These are phyloP conservation scores for Rhabditophanes sp. DNA, from an alignment of 2,888 invertebrate species.

Conservation along the genomic window DNA sequence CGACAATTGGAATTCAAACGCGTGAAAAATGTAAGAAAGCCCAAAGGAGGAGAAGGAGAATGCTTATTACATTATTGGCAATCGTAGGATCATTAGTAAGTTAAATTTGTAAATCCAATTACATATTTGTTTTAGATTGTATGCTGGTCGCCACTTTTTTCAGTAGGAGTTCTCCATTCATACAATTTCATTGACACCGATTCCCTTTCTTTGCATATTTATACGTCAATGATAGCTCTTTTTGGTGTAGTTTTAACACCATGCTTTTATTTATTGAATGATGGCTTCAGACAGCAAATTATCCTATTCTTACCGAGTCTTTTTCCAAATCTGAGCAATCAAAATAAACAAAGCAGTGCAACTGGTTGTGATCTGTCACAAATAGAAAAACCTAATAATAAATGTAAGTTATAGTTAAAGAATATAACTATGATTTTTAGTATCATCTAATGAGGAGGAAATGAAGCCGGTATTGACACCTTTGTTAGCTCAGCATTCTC, in stretches of 20 bases:
- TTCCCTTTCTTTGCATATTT: conserved; percentile 6
- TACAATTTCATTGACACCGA: conserved; percentile 7
- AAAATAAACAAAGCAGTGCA: no score
- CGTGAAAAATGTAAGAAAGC: conserved; percentile 10
- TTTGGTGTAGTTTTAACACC: conserved; percentile 7
- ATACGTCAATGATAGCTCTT: conserved; percentile 7
- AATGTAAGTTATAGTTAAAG: no score
- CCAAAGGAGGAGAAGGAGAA: conserved; percentile 9
- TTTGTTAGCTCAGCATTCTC: no score
- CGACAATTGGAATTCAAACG: conserved; percentile 15
- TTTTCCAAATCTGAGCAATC: no score
- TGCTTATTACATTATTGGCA: conserved; percentile 15
- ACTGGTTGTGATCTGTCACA: no score
- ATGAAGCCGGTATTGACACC: no score
- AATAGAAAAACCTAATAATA: no score
- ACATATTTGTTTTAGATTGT: conserved; percentile 9
- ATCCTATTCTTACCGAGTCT: conserved; percentile 5
- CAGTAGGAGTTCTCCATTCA: conserved; percentile 8
- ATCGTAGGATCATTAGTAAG: conserved; percentile 11
- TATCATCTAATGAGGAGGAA: no score
- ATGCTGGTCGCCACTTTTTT: conserved; percentile 19
- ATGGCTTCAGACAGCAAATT: conserved; percentile 6
- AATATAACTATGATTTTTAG: no score
- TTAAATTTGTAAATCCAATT: neutral
- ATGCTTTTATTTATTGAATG: conserved; percentile 7